Evolutionary conservation across 1,140 invertebrate species (phyloP).

Genomic region (Drosophila littoralis): DNA sequence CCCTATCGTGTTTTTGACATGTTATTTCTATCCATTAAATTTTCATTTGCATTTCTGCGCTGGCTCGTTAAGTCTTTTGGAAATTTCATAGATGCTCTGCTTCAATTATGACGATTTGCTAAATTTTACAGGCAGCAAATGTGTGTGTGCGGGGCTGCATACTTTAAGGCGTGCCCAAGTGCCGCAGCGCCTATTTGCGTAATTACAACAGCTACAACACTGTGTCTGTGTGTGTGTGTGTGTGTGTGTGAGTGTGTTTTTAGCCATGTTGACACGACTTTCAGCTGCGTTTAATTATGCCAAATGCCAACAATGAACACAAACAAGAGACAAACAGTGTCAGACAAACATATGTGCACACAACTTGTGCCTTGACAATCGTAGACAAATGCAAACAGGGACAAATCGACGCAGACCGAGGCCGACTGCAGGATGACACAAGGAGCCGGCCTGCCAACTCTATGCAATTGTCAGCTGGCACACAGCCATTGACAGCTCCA

Average conservation of each 20-base stretch:
- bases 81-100: conserved; percentile 50
- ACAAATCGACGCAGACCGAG: conserved; percentile 14
- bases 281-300: conserved; percentile 73
- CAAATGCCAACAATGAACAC: conserved; percentile 68
- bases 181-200: conserved; percentile 32
- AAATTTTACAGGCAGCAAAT: conserved; percentile 45
- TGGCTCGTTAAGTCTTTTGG: conserved; percentile 28
- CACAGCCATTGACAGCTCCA: conserved; percentile 56
- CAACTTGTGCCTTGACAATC: conserved; percentile 43
- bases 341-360: conserved; percentile 42
- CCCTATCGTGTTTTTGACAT: background rate
- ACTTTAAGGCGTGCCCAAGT: conserved; percentile 28
- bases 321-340: conserved; percentile 25
- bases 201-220: conserved; percentile 33
- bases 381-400: conserved; percentile 43
- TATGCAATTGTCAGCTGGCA: conserved; percentile 59
- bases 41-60: conserved; percentile 63
- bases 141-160: conserved; percentile 14
- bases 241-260: background rate
- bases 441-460: conserved; percentile 10
- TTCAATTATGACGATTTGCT: conserved; percentile 44
- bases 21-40: conserved; percentile 47
- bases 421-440: conserved; percentile 3
- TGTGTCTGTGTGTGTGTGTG: background rate
- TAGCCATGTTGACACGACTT: conserved; percentile 52